phyloP scores from a whole-genome alignment of 2,797 vertebrate species.

The Melanogrammus aeglefinus region DNA sequence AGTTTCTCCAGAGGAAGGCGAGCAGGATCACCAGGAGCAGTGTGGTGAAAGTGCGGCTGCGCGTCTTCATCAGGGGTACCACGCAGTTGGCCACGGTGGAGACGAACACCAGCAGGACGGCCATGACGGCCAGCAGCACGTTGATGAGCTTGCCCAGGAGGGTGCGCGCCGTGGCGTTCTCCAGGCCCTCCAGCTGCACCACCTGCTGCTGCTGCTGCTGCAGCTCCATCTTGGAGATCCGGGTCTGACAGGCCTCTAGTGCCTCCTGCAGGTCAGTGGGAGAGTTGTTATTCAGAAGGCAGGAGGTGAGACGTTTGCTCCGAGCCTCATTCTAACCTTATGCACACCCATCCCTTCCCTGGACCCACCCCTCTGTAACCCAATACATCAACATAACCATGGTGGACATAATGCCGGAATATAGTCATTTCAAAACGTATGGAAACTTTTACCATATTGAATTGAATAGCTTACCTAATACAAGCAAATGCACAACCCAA shows the following conservation, averaged over 20 bases:
- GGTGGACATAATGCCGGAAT: neutral
- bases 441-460: neutral
- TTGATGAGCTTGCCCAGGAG: constrained; percentile 96
- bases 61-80: constrained; percentile 95
- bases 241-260: constrained; percentile 94
- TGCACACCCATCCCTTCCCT: neutral
- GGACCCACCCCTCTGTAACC: neutral
- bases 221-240: constrained; percentile 98
- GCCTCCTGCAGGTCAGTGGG: constrained; percentile 81
- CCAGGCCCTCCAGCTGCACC: constrained; percentile 92
- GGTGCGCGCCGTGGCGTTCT: constrained; percentile 92
- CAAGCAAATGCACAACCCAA: neutral
- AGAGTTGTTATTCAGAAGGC: neutral
- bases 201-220: constrained; percentile 99
- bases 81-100: constrained; percentile 96
- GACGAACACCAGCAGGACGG: constrained; percentile 93
- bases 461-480: neutral
- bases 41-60: constrained; percentile 90
- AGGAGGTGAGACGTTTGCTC: no score
- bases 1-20: constrained; percentile 94
- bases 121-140: constrained; percentile 93
- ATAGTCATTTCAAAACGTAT: neutral
- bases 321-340: neutral
- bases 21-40: constrained; percentile 84
- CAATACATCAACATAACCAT: neutral